A percentile compares a stretch with the other conserved stretches of the same genome.
These are phyloP conservation scores for Siniperca chuatsi DNA, from an alignment of 2,113 vertebrate genomes.

Conservation along the genomic window DNA sequence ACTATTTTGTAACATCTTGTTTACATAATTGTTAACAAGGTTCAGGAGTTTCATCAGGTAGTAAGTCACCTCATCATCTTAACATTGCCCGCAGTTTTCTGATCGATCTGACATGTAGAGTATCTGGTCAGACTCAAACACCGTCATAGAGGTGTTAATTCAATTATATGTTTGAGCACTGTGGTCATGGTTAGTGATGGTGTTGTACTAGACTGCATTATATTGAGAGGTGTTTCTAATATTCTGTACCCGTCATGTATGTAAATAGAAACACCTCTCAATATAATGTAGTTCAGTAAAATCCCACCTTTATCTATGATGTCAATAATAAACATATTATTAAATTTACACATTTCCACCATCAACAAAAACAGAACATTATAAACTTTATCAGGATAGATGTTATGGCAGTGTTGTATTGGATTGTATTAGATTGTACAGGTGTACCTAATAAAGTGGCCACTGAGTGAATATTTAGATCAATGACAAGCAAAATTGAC, in stretches of 20 bases:
- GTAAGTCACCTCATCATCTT: not conserved
- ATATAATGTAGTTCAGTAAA: too few relatives aligned
- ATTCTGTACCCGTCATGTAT: not conserved
- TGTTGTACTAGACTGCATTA: not conserved
- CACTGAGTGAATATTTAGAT: too few relatives aligned
- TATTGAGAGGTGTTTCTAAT: not conserved
- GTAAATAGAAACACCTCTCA: not conserved
- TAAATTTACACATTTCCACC: too few relatives aligned
- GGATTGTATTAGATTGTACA: not conserved
- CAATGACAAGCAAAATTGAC: not conserved
- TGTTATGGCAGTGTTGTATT: not conserved
- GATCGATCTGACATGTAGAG: not conserved
- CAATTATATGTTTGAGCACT: too few relatives aligned
- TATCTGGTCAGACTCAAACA: slow-evolving; percentile 10
- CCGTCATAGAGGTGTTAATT: too few relatives aligned
- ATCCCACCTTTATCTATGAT: not conserved
- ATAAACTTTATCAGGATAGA: too few relatives aligned
- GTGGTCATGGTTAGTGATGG: too few relatives aligned
- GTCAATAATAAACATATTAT: not conserved
- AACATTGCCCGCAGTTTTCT: not conserved
- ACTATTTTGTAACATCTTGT: not conserved
- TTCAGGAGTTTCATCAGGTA: not conserved
- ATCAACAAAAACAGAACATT: too few relatives aligned
- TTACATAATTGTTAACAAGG: not conserved
- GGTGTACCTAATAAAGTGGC: not conserved